Base-by-base conservation (phyloP, 2,797 vertebrate species). In the Podargus strigoides region DNA sequence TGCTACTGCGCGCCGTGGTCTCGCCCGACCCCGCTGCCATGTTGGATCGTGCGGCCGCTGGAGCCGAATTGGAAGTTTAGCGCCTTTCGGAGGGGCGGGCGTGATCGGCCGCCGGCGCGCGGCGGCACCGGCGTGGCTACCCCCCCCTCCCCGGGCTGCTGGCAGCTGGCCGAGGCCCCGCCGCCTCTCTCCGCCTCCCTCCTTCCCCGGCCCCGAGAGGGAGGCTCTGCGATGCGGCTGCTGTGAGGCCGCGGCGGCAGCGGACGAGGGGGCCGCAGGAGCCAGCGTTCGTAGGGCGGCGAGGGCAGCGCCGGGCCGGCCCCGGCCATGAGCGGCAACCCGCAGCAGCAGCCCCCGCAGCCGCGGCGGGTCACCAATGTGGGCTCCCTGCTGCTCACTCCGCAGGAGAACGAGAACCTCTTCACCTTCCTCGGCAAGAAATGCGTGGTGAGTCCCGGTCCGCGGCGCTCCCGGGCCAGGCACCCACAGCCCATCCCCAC, bases 391-490 rank as follows among this genome's bases (percentile, higher is more conserved):
- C 98, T 99, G 75, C 98, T 99, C 84, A 99, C 99, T 78, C 98
- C 98, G 86, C 99, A 99, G 94, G 99, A 99, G 98, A 99, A 99
- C 94, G 99, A 99, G 60, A 98, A 98, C 78, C 98, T 99, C 92
- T 99, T 98, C 97, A 96, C 96, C 96, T 97, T 98, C 97, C 98
- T 99, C 62, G 99, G 99, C 96, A 99, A 98, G 97, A 99, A 99
- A 98, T 99, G 99, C 97, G 98, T 99, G 96, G 99, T 99, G 98
- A 99, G 99, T 79, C 34, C 72, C 39, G 58, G 55, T 53, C 78
- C 23, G 53, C 27, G 23, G 28, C 27, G 22, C 47, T 55, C 22
- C 59, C 4, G 46, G 59, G 24, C 30, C 18, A 11, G 41, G 6
- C 30, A 32, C n/a, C 50, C 41, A 6, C 7, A 24, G 14, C 27